Evolutionary conservation across 2,113 vertebrate genomes (phyloP).

Genomic region (Toxotes chatareus): DNA sequence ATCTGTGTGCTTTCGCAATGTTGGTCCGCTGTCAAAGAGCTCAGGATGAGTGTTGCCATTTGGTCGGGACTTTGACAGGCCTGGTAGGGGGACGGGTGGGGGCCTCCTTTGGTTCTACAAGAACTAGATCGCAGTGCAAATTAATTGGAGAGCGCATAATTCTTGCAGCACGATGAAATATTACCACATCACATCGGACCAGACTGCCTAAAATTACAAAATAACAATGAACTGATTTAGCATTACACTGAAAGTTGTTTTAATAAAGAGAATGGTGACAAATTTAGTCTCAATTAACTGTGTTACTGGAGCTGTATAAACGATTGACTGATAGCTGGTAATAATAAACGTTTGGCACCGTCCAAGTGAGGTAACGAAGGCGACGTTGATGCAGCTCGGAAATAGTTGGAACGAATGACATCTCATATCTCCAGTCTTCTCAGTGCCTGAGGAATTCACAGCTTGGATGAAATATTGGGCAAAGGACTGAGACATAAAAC

Average conservation of each 20-base stretch:
- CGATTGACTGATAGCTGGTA: constrained; percentile 14
- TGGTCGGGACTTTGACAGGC: constrained; percentile 1
- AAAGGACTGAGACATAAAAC: constrained; percentile 63
- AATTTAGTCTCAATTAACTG: constrained; percentile 31
- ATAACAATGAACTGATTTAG: constrained; percentile 27
- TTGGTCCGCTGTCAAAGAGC: constrained; percentile 18
- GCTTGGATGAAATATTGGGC: constrained; percentile 54
- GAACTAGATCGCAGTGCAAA: background rate
- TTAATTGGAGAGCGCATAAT: too few relatives aligned
- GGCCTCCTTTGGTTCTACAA: background rate
- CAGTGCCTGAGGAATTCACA: constrained; percentile 34
- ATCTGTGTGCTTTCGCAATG: constrained; percentile 42
- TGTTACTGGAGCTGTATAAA: constrained; percentile 10
- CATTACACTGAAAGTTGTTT: background rate
- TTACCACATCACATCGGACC: background rate
- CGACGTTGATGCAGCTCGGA: constrained; percentile 20
- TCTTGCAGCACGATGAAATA: background rate
- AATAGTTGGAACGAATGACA: constrained; percentile 50
- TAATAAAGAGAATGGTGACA: constrained; percentile 4
- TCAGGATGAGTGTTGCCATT: constrained; percentile 41
- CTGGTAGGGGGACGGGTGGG: background rate
- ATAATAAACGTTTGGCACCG: constrained; percentile 43
- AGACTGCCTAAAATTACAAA: constrained; percentile 12
- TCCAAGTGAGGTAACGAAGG: background rate
- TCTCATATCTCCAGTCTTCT: constrained; percentile 28